Base-by-base conservation (phyloP, 1,140 invertebrate species). In the Apocrypta bakeri region DNA sequence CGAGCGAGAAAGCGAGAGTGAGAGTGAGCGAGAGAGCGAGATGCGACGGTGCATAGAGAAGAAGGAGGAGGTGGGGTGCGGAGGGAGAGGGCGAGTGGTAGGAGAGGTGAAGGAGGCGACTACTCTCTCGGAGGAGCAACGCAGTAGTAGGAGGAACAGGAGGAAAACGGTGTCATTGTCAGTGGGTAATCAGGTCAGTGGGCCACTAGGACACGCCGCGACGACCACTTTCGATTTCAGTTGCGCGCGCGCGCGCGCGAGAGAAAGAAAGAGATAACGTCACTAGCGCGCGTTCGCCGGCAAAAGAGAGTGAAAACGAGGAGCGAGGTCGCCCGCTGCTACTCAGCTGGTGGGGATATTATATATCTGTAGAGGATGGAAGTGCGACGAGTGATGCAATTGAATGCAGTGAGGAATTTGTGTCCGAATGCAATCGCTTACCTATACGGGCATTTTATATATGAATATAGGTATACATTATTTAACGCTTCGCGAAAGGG, bases 161-260 rank as follows among this genome's bases (percentile, higher is more conserved):
- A 61, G 66, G 42, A 14, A 81, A 84, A 85, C 91, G 86, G 88
- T 92, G 92, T 91, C 93, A 93, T 92, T 93, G 92, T 92, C 92
- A 93, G 88, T 92, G 89, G 91, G 92, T 93, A 93, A 93, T 91
- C 89, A 89, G 92, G 92, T 93, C 90, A 93, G 90, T 93, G 87
- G 92, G 92, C 88, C 91, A 93, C 87, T 91, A 87, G 90, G 90
- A 91, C 91, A 56, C 29, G 71, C 72, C 42, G 89, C 29, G 79
- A 78, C 42, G 89, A 88, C 86, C 88, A 92, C 91, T 92, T 92
- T 92, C 92, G 89, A 89, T 92, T 92, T 92, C 91, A 91, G 85
- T 89, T 88, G 88, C 40, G 11, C 64, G 66, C 37, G 63, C 64
- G 76, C 37, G 42, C 11, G 24, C 69, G 73, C 76, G 25, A 85